Evolutionary conservation across 2,113 vertebrate genomes (phyloP).

Genomic region (Regulus satrapa): DNA sequence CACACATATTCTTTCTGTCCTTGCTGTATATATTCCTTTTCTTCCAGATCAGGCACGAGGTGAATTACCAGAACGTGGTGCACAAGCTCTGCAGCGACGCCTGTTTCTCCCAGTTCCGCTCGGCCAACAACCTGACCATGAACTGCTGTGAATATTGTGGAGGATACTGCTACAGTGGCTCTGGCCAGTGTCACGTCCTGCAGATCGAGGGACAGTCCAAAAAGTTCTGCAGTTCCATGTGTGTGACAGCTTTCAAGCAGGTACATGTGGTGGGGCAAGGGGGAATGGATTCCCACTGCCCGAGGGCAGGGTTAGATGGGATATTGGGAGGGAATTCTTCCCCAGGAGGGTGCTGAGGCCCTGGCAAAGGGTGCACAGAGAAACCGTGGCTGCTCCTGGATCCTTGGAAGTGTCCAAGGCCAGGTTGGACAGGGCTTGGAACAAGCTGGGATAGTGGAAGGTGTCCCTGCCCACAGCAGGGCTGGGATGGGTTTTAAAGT

Average conservation of each 20-base stretch:
- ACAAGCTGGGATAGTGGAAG: fast-evolving
- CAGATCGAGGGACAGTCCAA: constrained; percentile 84
- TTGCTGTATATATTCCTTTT: neutral
- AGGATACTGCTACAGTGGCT: constrained; percentile 84
- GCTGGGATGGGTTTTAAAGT: neutral
- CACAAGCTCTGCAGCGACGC: constrained; percentile 92
- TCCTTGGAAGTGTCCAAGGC: neutral
- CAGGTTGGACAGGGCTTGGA: neutral
- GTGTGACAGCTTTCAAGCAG: constrained; percentile 86
- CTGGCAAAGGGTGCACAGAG: neutral
- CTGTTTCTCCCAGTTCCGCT: constrained; percentile 91
- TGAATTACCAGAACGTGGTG: constrained; percentile 86
- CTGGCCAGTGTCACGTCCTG: constrained; percentile 81
- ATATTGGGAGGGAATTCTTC: neutral
- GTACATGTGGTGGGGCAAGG: constrained; percentile 44
- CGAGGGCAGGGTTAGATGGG: neutral
- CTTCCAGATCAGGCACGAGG: constrained; percentile 87
- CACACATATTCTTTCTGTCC: neutral
- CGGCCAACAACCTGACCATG: constrained; percentile 88
- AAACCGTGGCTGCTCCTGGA: neutral
- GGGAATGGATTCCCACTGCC: neutral
- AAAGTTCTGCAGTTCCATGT: constrained; percentile 85
- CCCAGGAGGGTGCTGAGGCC: fast-evolving
- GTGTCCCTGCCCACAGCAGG: neutral
- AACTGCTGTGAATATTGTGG: constrained; percentile 90